These are phyloP conservation scores for Nicator chloris DNA, from an alignment of 2,113 vertebrate genomes.

Conservation along the genomic window DNA sequence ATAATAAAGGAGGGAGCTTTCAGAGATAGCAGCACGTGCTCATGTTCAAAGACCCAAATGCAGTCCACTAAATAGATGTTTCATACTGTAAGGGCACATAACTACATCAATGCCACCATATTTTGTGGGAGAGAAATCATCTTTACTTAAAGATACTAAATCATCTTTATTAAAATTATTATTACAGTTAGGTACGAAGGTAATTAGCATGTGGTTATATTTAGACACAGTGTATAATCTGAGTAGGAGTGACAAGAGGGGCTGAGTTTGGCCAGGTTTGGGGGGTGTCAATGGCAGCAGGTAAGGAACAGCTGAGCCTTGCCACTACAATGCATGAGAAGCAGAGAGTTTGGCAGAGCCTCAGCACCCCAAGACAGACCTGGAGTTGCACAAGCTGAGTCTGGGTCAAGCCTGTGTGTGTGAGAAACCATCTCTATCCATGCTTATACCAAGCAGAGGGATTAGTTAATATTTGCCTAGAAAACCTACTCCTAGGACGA, in stretches of 20 bases:
- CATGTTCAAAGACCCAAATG: neutral
- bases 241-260: neutral
- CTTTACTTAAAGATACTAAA: neutral
- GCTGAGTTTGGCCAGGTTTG: neutral
- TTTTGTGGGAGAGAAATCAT: neutral
- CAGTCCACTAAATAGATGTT: neutral
- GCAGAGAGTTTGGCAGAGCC: neutral
- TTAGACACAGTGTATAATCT: neutral
- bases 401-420: neutral
- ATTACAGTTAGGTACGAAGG: neutral
- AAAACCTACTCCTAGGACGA: neutral
- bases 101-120: neutral
- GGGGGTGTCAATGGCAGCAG: neutral
- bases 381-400: neutral
- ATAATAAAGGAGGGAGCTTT: neutral
- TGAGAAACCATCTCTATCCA: neutral
- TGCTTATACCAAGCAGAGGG: fast-evolving
- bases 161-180: neutral
- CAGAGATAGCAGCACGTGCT: neutral
- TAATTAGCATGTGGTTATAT: neutral
- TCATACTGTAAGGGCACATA: neutral
- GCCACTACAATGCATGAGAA: neutral
- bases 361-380: neutral
- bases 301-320: neutral
- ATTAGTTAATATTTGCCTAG: neutral